Conservation (phyloP, 2,797 vertebrate genomes). For the Oreochromis grahami region DNA sequence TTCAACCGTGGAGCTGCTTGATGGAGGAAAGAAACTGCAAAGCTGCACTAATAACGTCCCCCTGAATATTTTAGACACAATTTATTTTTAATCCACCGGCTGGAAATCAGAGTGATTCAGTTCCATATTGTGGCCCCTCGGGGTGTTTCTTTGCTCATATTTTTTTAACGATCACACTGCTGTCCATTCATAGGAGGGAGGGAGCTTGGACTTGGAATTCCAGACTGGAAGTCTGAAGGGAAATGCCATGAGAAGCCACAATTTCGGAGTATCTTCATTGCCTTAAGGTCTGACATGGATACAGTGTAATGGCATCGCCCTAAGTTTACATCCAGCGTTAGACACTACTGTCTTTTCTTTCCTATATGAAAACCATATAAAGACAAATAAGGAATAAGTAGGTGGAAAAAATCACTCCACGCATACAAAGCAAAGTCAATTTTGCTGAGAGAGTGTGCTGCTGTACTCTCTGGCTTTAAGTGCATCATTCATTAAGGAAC, state of each 20-base stretch:
- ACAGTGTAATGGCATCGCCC: not conserved
- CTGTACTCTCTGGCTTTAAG: not conserved
- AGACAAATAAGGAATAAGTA: not conserved
- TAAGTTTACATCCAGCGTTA: not conserved
- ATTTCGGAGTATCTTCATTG: not conserved
- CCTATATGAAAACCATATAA: not conserved
- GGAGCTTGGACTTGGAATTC: conserved; percentile 11
- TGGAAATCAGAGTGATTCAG: conserved; percentile 71
- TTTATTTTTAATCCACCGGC: conserved; percentile 76
- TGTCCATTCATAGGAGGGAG: conserved; percentile 42
- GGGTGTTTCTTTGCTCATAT: conserved; percentile 66
- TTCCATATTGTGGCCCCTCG: conserved; percentile 69
- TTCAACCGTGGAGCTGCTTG: conserved; percentile 39
- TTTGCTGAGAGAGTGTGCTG: not conserved
- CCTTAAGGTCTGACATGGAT: not conserved
- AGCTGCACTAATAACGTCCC: conserved; percentile 64
- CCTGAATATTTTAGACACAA: conserved; percentile 78
- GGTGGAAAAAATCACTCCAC: fast-evolving
- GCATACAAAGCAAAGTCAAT: not conserved
- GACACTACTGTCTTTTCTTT: not conserved
- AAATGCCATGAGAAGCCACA: not conserved
- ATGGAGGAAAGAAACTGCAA: conserved; percentile 52
- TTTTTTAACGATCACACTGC: conserved; percentile 72
- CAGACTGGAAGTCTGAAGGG: conserved; percentile 13
- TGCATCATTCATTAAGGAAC: conserved; percentile 9